phyloP scores from a whole-genome alignment of 2,113 vertebrate species.

The Halichoeres trimaculatus region DNA sequence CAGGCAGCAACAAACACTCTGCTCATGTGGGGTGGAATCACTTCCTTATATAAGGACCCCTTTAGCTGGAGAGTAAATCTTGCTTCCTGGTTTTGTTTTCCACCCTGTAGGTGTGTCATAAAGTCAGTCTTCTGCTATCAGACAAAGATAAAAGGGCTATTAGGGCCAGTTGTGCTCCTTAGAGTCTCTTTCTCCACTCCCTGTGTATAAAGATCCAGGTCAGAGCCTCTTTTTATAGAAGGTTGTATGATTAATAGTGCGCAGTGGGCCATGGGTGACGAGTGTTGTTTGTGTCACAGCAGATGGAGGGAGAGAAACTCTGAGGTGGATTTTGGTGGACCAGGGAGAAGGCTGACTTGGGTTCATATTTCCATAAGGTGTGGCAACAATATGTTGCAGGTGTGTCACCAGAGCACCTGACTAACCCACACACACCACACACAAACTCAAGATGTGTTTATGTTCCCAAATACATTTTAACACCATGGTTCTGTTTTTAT shows the following conservation, averaged over 20 bases:
- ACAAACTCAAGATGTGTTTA: no score
- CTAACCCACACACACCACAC: no score
- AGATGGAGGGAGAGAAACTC: conserved; percentile 16
- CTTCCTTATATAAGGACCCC: conserved; percentile 47
- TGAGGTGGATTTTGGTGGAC: conserved; percentile 47
- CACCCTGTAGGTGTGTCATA: not conserved
- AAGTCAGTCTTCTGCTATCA: not conserved
- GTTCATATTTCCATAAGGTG: not conserved
- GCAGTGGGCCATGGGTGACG: conserved; percentile 51
- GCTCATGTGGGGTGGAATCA: not conserved
- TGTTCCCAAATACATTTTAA: no score
- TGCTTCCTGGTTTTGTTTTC: conserved; percentile 29
- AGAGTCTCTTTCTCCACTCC: not conserved
- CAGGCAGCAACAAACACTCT: not conserved
- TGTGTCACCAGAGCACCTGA: no score
- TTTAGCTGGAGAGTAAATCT: not conserved
- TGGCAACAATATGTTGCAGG: conserved; percentile 61
- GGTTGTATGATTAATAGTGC: not conserved
- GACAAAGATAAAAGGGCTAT: not conserved
- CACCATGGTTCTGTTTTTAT: no score
- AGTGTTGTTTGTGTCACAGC: conserved; percentile 29
- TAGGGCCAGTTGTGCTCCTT: no score
- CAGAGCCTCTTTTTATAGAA: not conserved
- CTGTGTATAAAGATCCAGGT: no score
- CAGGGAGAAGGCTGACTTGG: not conserved